These are phyloP conservation scores for Choristoneura fumiferana DNA, from an alignment of 1,140 invertebrate genomes.

Conservation along the genomic window DNA sequence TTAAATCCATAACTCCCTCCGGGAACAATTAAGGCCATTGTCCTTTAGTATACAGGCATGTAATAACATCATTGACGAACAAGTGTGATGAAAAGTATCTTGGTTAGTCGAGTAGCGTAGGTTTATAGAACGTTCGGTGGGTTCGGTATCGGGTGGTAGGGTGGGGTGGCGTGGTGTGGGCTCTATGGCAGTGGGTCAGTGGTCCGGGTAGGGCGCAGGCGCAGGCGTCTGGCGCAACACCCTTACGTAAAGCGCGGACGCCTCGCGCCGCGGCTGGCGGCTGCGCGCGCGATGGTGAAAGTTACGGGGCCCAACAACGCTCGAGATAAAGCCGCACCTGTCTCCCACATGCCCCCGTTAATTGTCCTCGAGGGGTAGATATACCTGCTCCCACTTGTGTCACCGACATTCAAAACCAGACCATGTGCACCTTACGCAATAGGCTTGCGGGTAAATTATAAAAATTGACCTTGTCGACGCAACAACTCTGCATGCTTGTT, in stretches of 20 bases:
- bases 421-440: slow-evolving; percentile 1
- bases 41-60: too few species aligned
- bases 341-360: slow-evolving; percentile 1
- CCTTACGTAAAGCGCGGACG: slow-evolving; percentile 66
- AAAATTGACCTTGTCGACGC: slow-evolving; percentile 12
- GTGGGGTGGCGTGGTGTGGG: slow-evolving; percentile 26
- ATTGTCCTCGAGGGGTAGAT: slow-evolving; percentile 9
- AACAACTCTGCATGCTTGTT: slow-evolving; percentile 6
- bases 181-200: slow-evolving; percentile 70
- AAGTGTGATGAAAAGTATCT: too few species aligned
- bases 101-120: slow-evolving; percentile 55
- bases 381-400: slow-evolving; percentile 2
- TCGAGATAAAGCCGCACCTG: slow-evolving; percentile 36
- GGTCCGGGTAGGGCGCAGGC: slow-evolving; percentile 62
- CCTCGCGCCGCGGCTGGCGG: slow-evolving; percentile 19
- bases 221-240: slow-evolving; percentile 62
- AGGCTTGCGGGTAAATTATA: slow-evolving; percentile 9
- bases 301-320: slow-evolving; percentile 50
- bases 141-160: slow-evolving; percentile 50
- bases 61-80: too few species aligned
- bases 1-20: too few species aligned
- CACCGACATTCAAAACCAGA: slow-evolving; percentile 9
- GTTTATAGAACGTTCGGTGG: slow-evolving; percentile 59
- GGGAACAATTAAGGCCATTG: too few species aligned
- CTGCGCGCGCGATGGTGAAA: slow-evolving; percentile 54